Evolutionary conservation across 2,797 vertebrate genomes (phyloP), one percentile per base, ranked within the genome.

Genomic region (Neosilurus mollespiculum): DNA sequence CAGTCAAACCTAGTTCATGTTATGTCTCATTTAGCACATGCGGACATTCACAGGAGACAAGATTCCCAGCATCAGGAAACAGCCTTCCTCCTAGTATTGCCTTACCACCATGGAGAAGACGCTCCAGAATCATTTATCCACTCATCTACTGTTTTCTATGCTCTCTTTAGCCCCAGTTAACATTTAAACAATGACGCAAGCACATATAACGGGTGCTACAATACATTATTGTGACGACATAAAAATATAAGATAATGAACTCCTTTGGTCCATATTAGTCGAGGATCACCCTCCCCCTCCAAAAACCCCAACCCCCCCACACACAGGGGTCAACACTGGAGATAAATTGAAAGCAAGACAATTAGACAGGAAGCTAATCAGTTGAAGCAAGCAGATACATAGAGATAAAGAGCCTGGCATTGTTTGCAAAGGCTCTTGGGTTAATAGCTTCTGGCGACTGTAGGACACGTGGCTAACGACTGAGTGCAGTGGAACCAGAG

Each of bases 321-420:
- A 18, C 51, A 14, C 43, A 62, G 81, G 83, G 86, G 88, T 87
- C 90, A 86, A 89, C 84, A 88, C 82, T 86, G 83, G 83, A 89
- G 87, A 84, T 86, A 89, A 87, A 90, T 88, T 87, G 81, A 85
- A 58, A 51, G 83, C 37, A 58, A 65, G 88, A 91, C 88, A 89
- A 82, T 92, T 88, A 90, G 91, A 92, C 90, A 89, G 88, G 91
- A 84, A 83, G 82, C 59, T 94, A 95, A 95, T 94, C 94, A 93
- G 92, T 90, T 92, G 91, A 91, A 90, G 92, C 92, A 91, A 89
- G 88, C 90, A 88, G 90, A 91, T 92, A 93, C 93, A 92, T 89
- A 90, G 88, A 93, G 93, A 94, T 94, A 93, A 94, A 93, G 90
- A 93, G 91, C 90, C 93, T 93, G 93, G 92, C 93, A 92, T 90